These are phyloP conservation scores for Ptychadena robeensis DNA, from an alignment of 2,797 vertebrate genomes.

Conservation along the genomic window DNA sequence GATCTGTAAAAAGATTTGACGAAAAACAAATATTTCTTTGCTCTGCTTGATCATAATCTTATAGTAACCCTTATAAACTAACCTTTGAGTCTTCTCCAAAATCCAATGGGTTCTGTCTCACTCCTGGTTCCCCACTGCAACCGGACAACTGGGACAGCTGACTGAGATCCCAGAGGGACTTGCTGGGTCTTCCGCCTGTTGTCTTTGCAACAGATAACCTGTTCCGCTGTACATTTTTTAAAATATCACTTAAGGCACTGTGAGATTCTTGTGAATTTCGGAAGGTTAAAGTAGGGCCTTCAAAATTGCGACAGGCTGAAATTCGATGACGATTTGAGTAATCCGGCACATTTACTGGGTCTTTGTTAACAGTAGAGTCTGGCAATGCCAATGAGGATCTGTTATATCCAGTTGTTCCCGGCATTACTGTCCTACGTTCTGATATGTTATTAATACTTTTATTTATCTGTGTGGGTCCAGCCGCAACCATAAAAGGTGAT, in stretches of 20 bases:
- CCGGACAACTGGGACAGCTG: constrained; percentile 68
- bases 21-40: too few relatives aligned
- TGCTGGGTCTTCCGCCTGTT: constrained; percentile 64
- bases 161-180: constrained; percentile 74
- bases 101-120: constrained; percentile 58
- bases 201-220: constrained; percentile 57
- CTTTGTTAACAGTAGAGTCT: constrained; percentile 9
- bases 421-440: constrained; percentile 64
- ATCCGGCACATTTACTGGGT: constrained; percentile 48
- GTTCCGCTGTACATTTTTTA: constrained; percentile 59
- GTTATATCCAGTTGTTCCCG: constrained; percentile 33
- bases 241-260: constrained; percentile 69
- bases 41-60: not conserved
- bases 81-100: constrained; percentile 58
- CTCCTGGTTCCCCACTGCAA: constrained; percentile 63
- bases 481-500: constrained; percentile 20
- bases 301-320: constrained; percentile 45
- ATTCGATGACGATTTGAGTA: constrained; percentile 61
- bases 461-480: constrained; percentile 41
- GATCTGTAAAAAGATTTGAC: too few relatives aligned
- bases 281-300: constrained; percentile 10
- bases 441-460: constrained; percentile 63
- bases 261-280: constrained; percentile 30
- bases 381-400: not conserved
- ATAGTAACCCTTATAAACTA: not conserved